Base-by-base conservation (phyloP, 1,140 invertebrate species). In the Saccostrea glomerata region DNA sequence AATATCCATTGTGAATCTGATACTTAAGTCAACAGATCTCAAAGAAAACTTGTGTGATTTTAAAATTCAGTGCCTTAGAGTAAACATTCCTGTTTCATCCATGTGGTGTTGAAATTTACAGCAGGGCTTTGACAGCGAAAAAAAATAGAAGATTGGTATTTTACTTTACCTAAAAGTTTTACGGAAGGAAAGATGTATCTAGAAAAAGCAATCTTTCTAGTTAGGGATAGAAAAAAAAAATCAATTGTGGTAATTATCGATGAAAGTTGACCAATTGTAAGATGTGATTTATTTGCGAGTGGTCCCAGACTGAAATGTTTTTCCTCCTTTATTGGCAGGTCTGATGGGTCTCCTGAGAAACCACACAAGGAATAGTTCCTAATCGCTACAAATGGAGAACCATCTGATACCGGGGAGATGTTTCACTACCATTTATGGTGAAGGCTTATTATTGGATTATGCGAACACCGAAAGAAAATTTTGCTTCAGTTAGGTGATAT, bases 181-280 rank as follows among this genome's bases (percentile, higher is more conserved):
- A 25, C 15, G 30, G 13, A 5, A 36, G 70, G 12, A 63, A 77
- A 25, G 25, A 12, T 77, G 11, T 17, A 11, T 30, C 70, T 17
- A 13, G 13, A 36, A 77, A 77, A 77, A 77, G 17, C 17, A 66
- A 23, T 66, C 60, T 66, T n/a, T 66, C 23, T n/a, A 66, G 60
- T 66, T 12, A 15, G 23, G 11, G 25, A 30, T 36, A 25, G 70
- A 25, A 77, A 77, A n/a, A 47, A 47, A 77, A 77, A 77, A 77
- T 77, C 70, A 77, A 77, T 77, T 77, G 70, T 77, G 70, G 70
- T 77, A 77, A 77, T 77, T 77, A 77, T 77, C 30, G 70, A 77
- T 77, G 70, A 77, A 77, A 77, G 70, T 77, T 77, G 70, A 77
- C 70, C 70, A 77, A 77, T 77, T 77, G 70, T 77, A 77, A 77